A percentile compares a stretch with the other conserved stretches of the same genome.
Evolutionary conservation across 2,797 vertebrate genomes (phyloP).

Genomic region (Lycodopsis pacificus): DNA sequence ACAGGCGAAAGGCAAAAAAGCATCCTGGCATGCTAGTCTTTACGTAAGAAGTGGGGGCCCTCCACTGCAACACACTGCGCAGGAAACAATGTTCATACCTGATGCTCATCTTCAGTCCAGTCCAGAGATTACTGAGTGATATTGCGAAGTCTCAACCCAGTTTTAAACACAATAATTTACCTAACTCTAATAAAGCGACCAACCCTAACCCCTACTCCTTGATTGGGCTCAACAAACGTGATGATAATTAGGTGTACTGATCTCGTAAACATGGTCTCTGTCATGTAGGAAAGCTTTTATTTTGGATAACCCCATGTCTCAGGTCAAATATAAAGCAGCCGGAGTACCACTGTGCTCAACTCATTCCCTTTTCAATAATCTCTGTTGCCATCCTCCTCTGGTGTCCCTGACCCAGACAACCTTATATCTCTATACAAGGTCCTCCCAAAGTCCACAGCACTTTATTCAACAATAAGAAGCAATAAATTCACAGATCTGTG

Average conservation of each 20-base stretch:
- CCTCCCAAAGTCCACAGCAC: background rate
- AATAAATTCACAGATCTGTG: slow-evolving; percentile 20
- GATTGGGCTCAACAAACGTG: background rate
- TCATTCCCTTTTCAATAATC: slow-evolving; percentile 21
- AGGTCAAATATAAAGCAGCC: slow-evolving; percentile 2
- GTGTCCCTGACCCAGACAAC: background rate
- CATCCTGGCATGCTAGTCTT: too few relatives aligned
- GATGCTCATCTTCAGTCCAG: background rate
- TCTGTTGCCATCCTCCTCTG: background rate
- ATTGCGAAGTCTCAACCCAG: background rate
- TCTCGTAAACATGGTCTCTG: background rate
- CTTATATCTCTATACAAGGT: background rate
- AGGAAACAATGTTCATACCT: background rate
- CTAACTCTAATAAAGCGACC: too few relatives aligned
- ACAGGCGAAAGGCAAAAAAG: too few relatives aligned
- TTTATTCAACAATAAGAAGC: background rate
- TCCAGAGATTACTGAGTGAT: background rate
- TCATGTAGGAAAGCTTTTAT: background rate
- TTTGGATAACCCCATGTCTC: slow-evolving; percentile 5
- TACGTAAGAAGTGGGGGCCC: too few relatives aligned
- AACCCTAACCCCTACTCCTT: background rate
- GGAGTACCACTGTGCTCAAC: background rate
- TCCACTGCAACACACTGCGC: too few relatives aligned
- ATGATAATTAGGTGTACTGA: background rate
- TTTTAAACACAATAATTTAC: too few relatives aligned